These are phyloP conservation scores for Drosophila eohydei DNA, from an alignment of 2,888 invertebrate species.

Conservation along the genomic window DNA sequence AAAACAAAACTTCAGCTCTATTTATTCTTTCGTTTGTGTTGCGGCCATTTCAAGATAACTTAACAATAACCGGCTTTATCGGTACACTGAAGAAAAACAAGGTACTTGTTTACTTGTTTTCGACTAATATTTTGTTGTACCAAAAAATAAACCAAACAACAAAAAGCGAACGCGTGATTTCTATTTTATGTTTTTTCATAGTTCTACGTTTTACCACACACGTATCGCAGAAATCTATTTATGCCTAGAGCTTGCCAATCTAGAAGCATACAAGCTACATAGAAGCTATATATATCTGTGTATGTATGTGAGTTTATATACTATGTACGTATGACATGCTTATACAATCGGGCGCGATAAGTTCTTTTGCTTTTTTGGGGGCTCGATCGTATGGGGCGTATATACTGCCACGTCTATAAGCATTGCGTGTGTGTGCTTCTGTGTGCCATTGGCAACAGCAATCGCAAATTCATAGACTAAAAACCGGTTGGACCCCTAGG, in stretches of 20 bases:
- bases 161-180: conserved; percentile 53
- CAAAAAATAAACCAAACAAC: neutral
- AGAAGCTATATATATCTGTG: neutral
- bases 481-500: conserved; percentile 51
- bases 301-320: neutral
- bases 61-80: conserved; percentile 49
- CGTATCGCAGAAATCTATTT: conserved; percentile 49
- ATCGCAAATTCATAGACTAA: conserved; percentile 44
- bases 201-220: conserved; percentile 14
- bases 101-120: conserved; percentile 23
- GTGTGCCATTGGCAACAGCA: conserved; percentile 68
- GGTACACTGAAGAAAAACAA: conserved; percentile 11
- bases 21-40: conserved; percentile 18
- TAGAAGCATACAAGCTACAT: conserved; percentile 6
- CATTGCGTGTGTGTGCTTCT: conserved; percentile 12
- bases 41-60: conserved; percentile 16
- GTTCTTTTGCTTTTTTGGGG: conserved; percentile 61
- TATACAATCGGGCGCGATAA: conserved; percentile 68
- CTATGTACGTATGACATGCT: conserved; percentile 23
- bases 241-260: conserved; percentile 21
- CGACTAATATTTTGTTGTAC: conserved; percentile 5
- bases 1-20: conserved; percentile 9
- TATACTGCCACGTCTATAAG: conserved; percentile 53
- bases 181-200: conserved; percentile 15
- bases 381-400: conserved; percentile 61